Conservation (phyloP, 2,113 vertebrate species). For the Gobiocypris rarus region DNA sequence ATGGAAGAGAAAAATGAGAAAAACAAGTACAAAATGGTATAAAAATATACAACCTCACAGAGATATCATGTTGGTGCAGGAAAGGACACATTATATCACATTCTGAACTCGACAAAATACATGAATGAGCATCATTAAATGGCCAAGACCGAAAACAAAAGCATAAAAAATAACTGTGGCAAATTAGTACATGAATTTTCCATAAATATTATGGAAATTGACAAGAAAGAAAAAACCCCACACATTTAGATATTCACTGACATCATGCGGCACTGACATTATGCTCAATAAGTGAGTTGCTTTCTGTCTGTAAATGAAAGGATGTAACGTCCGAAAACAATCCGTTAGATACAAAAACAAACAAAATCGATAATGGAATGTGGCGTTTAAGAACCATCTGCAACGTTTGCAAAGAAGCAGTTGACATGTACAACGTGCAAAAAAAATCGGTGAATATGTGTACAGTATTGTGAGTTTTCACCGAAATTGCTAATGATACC, state of each 20-base stretch:
- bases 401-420: conserved; percentile 68
- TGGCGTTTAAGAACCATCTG: conserved; percentile 54
- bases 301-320: conserved; percentile 74
- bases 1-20: conserved; percentile 73
- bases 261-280: conserved; percentile 78
- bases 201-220: conserved; percentile 85
- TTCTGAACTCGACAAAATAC: conserved; percentile 72
- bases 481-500: conserved; percentile 74
- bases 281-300: conserved; percentile 73
- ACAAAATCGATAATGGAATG: conserved; percentile 61
- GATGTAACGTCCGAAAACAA: conserved; percentile 45
- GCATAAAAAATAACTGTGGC: conserved; percentile 56
- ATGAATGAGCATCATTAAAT: conserved; percentile 67
- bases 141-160: conserved; percentile 57
- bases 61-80: conserved; percentile 78
- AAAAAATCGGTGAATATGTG: conserved; percentile 74
- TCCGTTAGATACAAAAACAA: conserved; percentile 10
- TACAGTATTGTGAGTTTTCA: conserved; percentile 79
- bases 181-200: conserved; percentile 66
- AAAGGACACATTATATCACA: conserved; percentile 68
- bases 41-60: conserved; percentile 97
- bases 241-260: conserved; percentile 69
- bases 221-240: conserved; percentile 58
- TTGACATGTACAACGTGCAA: conserved; percentile 71
- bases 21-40: conserved; percentile 91